Conservation (phyloP, 2,888 invertebrate species). For the Cistogaster globosa region DNA sequence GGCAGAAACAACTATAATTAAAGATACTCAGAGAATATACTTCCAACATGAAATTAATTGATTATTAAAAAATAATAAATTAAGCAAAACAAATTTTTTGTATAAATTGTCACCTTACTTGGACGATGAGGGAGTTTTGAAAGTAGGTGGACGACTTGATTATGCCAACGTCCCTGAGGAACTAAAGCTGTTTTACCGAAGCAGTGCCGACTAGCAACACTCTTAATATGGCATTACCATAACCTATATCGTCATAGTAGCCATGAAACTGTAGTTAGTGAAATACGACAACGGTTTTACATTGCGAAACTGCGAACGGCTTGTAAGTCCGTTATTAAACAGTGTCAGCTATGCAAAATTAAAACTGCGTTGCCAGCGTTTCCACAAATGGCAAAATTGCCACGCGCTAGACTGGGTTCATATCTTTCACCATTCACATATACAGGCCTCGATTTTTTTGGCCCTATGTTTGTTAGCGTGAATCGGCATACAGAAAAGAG, state of each 20-base stretch:
- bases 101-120: constrained; percentile 45
- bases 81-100: constrained; percentile 34
- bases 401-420: constrained; percentile 31
- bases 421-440: constrained; percentile 34
- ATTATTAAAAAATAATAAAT: constrained; percentile 15
- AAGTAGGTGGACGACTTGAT: constrained; percentile 27
- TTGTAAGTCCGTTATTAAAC: constrained; percentile 45
- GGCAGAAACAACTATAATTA: constrained; percentile 33
- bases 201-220: constrained; percentile 13
- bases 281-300: constrained; percentile 59
- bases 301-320: constrained; percentile 51
- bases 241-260: constrained; percentile 40
- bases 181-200: constrained; percentile 40
- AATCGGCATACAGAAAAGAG: constrained; percentile 34
- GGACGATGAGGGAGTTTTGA: constrained; percentile 22
- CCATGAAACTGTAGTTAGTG: constrained; percentile 62
- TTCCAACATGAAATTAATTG: constrained; percentile 37
- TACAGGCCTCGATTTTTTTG: constrained; percentile 36
- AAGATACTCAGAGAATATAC: constrained; percentile 12
- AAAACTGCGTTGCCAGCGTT: constrained; percentile 38
- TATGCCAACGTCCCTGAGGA: constrained; percentile 29
- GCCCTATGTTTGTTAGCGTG: constrained; percentile 31
- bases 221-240: constrained; percentile 46
- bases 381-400: constrained; percentile 61
- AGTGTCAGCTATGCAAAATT: constrained; percentile 63